Base-by-base conservation (phyloP, 2,888 invertebrate species). In the Ethmia dodecea region DNA sequence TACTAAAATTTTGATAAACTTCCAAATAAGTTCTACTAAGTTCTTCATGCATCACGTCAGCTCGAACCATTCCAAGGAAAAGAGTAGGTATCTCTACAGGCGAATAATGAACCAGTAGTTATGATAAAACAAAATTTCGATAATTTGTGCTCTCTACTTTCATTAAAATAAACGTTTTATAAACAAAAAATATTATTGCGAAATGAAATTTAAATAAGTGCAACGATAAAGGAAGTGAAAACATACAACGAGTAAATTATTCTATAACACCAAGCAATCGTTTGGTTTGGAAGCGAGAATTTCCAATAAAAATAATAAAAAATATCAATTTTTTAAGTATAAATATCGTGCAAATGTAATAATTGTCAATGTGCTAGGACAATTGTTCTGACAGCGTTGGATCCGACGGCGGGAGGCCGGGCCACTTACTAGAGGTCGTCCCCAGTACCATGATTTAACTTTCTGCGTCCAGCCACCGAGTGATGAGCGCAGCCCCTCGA, bases 371-470 rank as follows among this genome's bases (percentile, higher is more conserved):
- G 84, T 86, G 86, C 83, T 80, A 84, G 76, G 80, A 76, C 77
- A 68, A 67, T 65, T 76, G n/a, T n/a, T n/a, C n/a, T n/a, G n/a
- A n/a, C 66, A 74, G 70, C 70, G 78, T 63, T 70, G 68, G 66
- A 65, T 73, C 66, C 68, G 70, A 68, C 70, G 75, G 67, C 68
- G 62, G 67, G n/a, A 70, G 71, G 72, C 74, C 78, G 77, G 74
- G 77, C 70, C 89, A 95, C 95, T 95, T 95, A 95, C 95, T 91
- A 95, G 94, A 93, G 95, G 95, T 92, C 94, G 92, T 90, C 95
- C 95, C 95, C 95, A 95, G 93, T 95, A 95, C 95, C 95, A 95
- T 89, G 95, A 95, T 91, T 95, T 95, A 90, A 95, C 94, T 92
- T 94, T 94, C 92, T 95, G 94, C 90, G 95, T 95, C 92, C 94